Percentiles rank a stretch among this genome's conserved stretches.
Evolutionary conservation across 2,888 invertebrate genomes (phyloP).

Genomic region (Electrophaes corylata): DNA sequence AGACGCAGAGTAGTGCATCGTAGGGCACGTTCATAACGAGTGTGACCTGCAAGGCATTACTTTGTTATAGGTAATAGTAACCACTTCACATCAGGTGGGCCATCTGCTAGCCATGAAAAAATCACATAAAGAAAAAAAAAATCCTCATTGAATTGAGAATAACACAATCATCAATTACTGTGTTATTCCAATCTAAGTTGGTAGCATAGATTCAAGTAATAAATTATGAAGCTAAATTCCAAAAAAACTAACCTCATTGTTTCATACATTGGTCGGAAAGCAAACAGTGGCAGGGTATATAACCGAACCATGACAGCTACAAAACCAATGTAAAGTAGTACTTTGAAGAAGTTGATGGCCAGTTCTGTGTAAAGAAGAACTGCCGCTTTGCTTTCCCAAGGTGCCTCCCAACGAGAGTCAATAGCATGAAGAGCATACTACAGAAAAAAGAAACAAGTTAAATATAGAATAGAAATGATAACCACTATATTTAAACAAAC

Average conservation of each 20-base stretch:
- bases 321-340: constrained; percentile 95
- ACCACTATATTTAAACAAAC: not conserved
- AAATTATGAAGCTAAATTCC: not conserved
- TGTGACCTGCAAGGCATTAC: no score
- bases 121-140: no score
- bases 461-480: constrained; percentile 1
- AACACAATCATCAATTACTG: no score
- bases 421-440: constrained; percentile 88
- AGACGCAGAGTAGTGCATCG: no score
- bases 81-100: no score
- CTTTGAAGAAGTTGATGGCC: constrained; percentile 93
- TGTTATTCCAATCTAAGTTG: no score
- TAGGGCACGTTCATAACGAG: no score
- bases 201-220: no score
- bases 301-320: constrained; percentile 98
- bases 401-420: constrained; percentile 95
- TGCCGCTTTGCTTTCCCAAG: constrained; percentile 99
- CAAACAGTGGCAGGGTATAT: constrained; percentile 98
- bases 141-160: no score
- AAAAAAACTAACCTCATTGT: constrained; percentile 91
- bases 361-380: constrained; percentile 98
- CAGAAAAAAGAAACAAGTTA: constrained; percentile 27
- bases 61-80: no score
- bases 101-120: no score
- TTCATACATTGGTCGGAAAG: constrained; percentile 99